These are phyloP conservation scores for Balaenoptera acutorostrata DNA, from an alignment of 2,113 vertebrate genomes.

Conservation along the genomic window DNA sequence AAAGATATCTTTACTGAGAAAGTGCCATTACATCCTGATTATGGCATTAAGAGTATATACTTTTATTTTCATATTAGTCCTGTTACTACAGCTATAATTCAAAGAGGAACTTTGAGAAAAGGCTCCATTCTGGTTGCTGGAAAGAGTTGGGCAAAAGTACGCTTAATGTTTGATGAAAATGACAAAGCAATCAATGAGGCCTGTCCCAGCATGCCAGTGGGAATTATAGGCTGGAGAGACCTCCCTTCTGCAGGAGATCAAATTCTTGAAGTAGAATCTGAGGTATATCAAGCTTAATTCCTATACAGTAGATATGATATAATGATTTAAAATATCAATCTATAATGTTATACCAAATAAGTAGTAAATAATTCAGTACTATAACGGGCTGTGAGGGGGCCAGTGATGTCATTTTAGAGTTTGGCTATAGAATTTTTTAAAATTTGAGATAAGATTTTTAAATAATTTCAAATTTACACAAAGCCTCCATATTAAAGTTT, in stretches of 20 bases:
- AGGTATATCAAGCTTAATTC: slow-evolving; percentile 81
- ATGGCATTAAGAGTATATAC: slow-evolving; percentile 15
- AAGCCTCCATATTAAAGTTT: not conserved
- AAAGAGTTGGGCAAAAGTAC: slow-evolving; percentile 93
- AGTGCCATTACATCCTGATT: not conserved
- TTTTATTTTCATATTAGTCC: slow-evolving; percentile 74
- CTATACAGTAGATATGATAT: not conserved
- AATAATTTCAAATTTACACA: not conserved
- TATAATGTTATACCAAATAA: not conserved
- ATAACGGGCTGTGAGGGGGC: not conserved
- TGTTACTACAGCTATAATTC: slow-evolving; percentile 91
- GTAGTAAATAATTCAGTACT: slow-evolving; percentile 14
- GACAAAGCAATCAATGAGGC: slow-evolving; percentile 80
- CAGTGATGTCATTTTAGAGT: not conserved
- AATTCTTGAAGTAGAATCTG: slow-evolving; percentile 94
- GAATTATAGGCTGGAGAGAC: slow-evolving; percentile 95
- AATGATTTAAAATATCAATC: not conserved
- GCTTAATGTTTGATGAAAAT: slow-evolving; percentile 92
- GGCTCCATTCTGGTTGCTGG: slow-evolving; percentile 92
- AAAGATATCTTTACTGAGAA: slow-evolving; percentile 26
- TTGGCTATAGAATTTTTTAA: not conserved
- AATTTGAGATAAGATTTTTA: slow-evolving; percentile 23
- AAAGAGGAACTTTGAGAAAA: slow-evolving; percentile 89
- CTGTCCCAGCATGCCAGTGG: slow-evolving; percentile 86
- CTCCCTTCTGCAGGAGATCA: slow-evolving; percentile 92